Evolutionary conservation across 2,888 invertebrate genomes (phyloP).

Genomic region (Leptopilina myrica): DNA sequence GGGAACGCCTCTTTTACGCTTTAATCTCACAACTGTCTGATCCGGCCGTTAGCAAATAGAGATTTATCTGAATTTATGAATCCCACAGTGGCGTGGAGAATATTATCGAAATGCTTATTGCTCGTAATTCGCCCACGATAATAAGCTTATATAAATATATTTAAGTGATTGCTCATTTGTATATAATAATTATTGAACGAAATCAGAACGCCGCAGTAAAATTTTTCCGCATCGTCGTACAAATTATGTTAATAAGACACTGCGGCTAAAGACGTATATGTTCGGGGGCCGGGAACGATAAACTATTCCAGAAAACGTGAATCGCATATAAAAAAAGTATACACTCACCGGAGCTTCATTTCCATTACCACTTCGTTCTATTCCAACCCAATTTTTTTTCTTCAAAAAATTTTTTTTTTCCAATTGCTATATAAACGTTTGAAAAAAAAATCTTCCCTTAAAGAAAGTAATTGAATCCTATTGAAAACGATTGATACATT

Average conservation of each 20-base stretch:
- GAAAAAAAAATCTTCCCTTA: not conserved
- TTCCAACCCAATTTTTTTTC: slow-evolving; percentile 1
- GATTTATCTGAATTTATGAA: slow-evolving; percentile 64
- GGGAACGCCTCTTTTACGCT: slow-evolving; percentile 44
- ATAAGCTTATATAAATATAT: not conserved
- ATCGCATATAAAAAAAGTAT: slow-evolving; percentile 26
- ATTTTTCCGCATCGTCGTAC: slow-evolving; percentile 50
- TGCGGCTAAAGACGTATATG: slow-evolving; percentile 51
- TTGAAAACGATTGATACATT: slow-evolving; percentile 9
- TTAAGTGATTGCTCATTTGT: slow-evolving; percentile 37
- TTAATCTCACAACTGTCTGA: slow-evolving; percentile 70
- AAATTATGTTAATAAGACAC: slow-evolving; percentile 51
- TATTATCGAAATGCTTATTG: slow-evolving; percentile 42
- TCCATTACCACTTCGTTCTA: slow-evolving; percentile 31
- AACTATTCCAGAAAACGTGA: slow-evolving; percentile 39
- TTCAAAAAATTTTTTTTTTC: not conserved
- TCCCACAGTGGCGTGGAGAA: slow-evolving; percentile 55
- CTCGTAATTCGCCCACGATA: not conserved
- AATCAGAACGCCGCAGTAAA: slow-evolving; percentile 55
- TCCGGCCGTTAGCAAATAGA: slow-evolving; percentile 74
- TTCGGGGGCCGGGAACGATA: slow-evolving; percentile 42
- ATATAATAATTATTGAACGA: slow-evolving; percentile 29
- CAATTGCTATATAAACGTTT: slow-evolving; percentile 36
- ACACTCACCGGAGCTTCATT: slow-evolving; percentile 20
- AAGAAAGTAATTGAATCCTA: slow-evolving; percentile 1